These are phyloP conservation scores for Mormyrus hasselquistii DNA, from an alignment of 2,797 vertebrate species.

Conservation along the genomic window DNA sequence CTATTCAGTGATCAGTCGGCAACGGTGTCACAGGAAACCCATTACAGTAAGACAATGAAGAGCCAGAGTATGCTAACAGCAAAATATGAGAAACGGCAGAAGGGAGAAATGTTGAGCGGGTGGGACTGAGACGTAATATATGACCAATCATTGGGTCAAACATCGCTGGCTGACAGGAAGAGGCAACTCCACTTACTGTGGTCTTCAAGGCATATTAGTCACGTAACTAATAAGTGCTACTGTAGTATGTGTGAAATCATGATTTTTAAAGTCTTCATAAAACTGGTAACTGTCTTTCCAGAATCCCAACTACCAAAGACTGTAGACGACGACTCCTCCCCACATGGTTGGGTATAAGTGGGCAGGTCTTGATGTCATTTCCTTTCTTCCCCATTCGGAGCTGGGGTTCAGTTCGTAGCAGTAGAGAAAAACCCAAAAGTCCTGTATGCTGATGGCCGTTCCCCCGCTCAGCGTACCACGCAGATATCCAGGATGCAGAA, in stretches of 20 bases:
- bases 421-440: not conserved
- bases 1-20: not conserved
- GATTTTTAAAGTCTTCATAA: not conserved
- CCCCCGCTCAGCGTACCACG: conserved; percentile 57
- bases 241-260: not conserved
- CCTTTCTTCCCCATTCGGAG: not conserved
- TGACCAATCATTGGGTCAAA: not conserved
- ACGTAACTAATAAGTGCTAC: not conserved
- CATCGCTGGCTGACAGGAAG: not conserved
- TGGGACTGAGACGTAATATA: not conserved
- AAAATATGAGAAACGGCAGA: not conserved
- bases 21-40: not conserved
- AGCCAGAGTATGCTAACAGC: not conserved
- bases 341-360: not conserved
- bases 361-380: not conserved
- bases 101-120: not conserved
- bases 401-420: not conserved
- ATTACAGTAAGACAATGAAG: not conserved
- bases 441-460: not conserved
- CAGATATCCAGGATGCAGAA: conserved; percentile 92
- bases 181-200: not conserved
- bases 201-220: not conserved
- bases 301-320: not conserved
- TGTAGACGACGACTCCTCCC: too few species aligned
- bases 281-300: not conserved